Base-by-base conservation (phyloP, 2,888 invertebrate genomes). In the Macroteleia sp. region DNA sequence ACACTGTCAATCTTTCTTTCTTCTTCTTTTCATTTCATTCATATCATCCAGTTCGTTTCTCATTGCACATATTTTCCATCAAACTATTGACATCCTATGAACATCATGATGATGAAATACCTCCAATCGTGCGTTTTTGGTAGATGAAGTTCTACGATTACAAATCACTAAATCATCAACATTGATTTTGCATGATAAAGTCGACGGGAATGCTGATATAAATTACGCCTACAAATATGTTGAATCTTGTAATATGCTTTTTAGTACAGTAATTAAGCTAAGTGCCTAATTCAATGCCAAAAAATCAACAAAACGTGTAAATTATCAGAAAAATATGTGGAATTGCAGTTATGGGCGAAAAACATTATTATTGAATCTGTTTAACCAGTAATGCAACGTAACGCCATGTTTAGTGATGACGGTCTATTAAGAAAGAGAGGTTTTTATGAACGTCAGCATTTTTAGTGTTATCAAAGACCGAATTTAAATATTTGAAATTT, bases 1-100 rank as follows among this genome's bases (percentile, higher is more conserved):
- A 86, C 83, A 85, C 82, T 78, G 83, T 82, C 80, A 61, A 70
- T 75, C 64, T 69, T 70, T 32, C 61, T 71, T 71, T 66, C 57
- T 62, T 64, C 50, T 59, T 77, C 71, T 61, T 74, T 75, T 64
- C 75, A 75, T 67, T 70, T 50, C 74, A 70, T 78, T 56, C 62
- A 57, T 59, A 54, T 76, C 66, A 71, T 69, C 34, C 48, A 12
- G 54, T 57, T 67, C 59, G 64, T 28, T 39, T 48, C 76, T 80
- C 75, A 77, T 76, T 66, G 41, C 69, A 61, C 64, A 73, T 77
- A 56, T 76, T 69, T 71, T 78, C 44, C 64, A 75, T 77, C 74
- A 75, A 77, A 77, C 66, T 57, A 78, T 70, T 73, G 78, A 71
- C 70, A 71, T 62, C 59, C 78, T 69, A 59, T 57, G 52, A 62